These are phyloP conservation scores for Spinus pinus DNA, from an alignment of 2,797 vertebrate genomes.

Conservation along the genomic window DNA sequence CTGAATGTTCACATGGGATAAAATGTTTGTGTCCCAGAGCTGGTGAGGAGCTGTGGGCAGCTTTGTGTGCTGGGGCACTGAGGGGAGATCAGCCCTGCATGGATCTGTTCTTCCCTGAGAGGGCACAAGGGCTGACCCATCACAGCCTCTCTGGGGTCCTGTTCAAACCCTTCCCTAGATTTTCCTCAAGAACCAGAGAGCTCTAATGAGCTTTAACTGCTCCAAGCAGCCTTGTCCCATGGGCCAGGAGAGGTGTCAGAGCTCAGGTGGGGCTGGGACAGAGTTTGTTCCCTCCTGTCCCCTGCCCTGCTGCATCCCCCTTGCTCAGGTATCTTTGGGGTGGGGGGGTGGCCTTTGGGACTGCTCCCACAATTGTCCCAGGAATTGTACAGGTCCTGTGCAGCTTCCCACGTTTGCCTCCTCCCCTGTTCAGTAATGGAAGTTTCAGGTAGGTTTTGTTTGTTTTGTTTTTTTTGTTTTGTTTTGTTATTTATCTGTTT, in stretches of 20 bases:
- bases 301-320: accelerated
- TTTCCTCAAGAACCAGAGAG: neutral
- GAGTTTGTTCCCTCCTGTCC: accelerated
- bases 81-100: neutral
- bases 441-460: neutral
- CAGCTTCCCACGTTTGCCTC: neutral
- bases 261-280: accelerated
- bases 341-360: accelerated
- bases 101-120: neutral
- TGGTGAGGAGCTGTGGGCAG: neutral
- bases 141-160: neutral
- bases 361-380: accelerated
- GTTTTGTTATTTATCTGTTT: neutral
- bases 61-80: neutral
- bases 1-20: neutral
- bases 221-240: neutral
- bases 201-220: neutral
- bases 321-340: neutral
- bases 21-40: neutral
- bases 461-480: no score
- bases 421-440: neutral
- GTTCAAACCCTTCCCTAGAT: neutral
- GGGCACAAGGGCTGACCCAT: neutral
- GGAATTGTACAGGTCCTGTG: neutral
- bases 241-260: neutral